Evolutionary conservation across 2,888 invertebrate genomes (phyloP), one percentile per base, ranked within the genome.

Genomic region (Thelaira solivaga): DNA sequence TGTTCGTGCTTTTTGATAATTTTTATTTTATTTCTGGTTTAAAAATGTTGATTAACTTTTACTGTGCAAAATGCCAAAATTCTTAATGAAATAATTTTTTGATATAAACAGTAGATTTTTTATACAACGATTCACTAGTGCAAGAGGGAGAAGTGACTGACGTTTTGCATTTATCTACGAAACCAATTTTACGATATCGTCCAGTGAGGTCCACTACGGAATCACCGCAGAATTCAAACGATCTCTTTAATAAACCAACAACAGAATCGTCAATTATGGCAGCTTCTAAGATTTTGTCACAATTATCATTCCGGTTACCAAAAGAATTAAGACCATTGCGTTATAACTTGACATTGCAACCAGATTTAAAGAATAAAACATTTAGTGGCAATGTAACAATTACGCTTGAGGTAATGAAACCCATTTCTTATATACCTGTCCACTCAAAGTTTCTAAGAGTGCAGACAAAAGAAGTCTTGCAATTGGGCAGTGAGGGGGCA

Each of bases 301-400:
- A 89, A 41, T 74, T 90, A 45, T 83, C 86, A 13, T 90, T 89
- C 80, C 91, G 94, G 43, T 88, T 95, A 55, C 92, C 93, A 0
- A 86, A 88, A 7, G 90, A 91, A 53, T 90, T 93, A 0, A 87
- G 88, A 13, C 94, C 94, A 0, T 79, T 90, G 2, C 91, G 91
- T 72, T 95, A 95, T 83, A 91, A 93, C 65, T 85, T 95, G 4
- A 90, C 89, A 13, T 87, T 94, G 62, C 90, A 91, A 67, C 94
- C 94, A 0, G 90, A 93, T 84, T 89, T 95, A 55, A 87, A 89
- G 11, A 88, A 88, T n/a, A 92, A 92, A 34, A 90, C 88, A 0
- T 94, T 92, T 83, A 85, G 86, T 10, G 94, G 94, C 11, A 89
- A 89, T 51, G 91, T 92, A 0, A 90, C 89, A 41, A 91, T 92